Conservation (phyloP, 2,113 vertebrate species). For the Tragelaphus buxtoni region DNA sequence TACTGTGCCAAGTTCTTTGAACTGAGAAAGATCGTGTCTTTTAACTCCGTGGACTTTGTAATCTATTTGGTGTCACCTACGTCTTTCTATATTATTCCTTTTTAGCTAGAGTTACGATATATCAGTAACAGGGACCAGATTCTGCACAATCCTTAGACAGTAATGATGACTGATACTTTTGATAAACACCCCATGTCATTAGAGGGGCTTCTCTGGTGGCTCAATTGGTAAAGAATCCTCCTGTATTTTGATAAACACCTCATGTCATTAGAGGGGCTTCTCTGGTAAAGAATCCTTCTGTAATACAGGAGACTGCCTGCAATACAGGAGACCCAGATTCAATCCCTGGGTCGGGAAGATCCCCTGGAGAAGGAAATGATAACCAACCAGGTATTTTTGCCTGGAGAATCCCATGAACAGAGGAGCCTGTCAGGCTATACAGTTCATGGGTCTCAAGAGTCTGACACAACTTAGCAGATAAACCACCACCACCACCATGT, state of each 20-base stretch:
- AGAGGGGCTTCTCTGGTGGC: background rate
- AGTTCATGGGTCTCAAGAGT: background rate
- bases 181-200: too few relatives aligned
- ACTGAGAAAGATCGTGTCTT: background rate
- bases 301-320: background rate
- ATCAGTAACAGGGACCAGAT: background rate
- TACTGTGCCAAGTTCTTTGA: background rate
- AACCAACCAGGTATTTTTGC: background rate
- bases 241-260: background rate
- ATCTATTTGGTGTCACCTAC: background rate
- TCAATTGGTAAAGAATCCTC: too few relatives aligned
- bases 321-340: background rate
- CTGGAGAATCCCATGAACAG: background rate
- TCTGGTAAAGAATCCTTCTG: background rate
- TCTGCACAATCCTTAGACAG: background rate
- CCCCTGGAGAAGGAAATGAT: background rate
- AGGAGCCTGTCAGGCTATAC: background rate
- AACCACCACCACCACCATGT: background rate
- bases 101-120: background rate
- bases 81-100: slow-evolving; percentile 32
- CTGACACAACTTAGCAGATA: background rate
- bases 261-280: background rate
- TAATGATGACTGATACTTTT: background rate
- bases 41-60: background rate
- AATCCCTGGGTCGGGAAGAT: background rate